Conservation (phyloP, 2,797 vertebrate species). For the Nasua narica region DNA sequence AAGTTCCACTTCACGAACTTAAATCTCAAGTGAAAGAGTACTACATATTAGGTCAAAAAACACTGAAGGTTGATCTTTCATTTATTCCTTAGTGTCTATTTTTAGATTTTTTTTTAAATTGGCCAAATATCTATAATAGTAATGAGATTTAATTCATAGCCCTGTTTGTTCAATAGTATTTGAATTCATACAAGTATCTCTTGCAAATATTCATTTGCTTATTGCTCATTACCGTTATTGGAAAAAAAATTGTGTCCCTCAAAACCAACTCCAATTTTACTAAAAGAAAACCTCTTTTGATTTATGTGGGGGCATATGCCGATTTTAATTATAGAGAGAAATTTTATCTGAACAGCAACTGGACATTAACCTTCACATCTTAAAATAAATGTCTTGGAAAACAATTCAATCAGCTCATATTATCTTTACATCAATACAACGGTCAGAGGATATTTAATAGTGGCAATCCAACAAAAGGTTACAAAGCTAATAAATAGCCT, state of each 20-base stretch:
- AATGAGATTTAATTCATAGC: not conserved
- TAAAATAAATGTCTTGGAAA: constrained; percentile 70
- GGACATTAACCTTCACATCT: constrained; percentile 56
- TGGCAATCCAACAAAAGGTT: constrained; percentile 42
- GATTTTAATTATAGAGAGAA: constrained; percentile 60
- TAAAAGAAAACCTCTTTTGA: constrained; percentile 18
- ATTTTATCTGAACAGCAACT: constrained; percentile 63
- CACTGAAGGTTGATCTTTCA: not conserved
- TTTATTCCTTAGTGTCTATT: not conserved
- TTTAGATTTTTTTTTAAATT: not conserved
- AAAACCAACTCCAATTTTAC: constrained; percentile 12
- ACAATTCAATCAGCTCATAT: constrained; percentile 40
- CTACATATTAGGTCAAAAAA: not conserved
- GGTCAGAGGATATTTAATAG: constrained; percentile 18
- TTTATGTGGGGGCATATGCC: not conserved
- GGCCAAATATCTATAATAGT: not conserved
- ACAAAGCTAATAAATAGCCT: constrained; percentile 63
- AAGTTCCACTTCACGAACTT: not conserved
- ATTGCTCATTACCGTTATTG: not conserved
- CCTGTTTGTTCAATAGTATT: not conserved
- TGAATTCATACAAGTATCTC: not conserved
- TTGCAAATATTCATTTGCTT: not conserved
- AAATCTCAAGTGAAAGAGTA: not conserved
- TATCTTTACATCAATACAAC: constrained; percentile 60
- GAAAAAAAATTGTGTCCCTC: not conserved